A percentile compares a stretch with the other conserved stretches of the same genome.
Conservation (phyloP, 2,113 vertebrate species). For the Pseudopodoces humilis region DNA sequence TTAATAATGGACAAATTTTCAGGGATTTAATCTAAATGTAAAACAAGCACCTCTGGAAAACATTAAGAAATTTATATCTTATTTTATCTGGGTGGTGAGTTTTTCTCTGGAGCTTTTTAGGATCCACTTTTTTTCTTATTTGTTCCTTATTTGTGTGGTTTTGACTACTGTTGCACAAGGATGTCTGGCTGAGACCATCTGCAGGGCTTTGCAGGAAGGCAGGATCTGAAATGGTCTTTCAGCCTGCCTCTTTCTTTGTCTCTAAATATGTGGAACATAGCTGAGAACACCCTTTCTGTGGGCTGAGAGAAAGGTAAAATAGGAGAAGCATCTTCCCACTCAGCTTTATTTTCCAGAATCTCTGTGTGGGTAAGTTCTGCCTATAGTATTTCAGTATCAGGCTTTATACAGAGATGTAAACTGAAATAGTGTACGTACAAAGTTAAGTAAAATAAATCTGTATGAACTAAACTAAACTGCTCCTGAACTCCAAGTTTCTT, state of each 20-base stretch:
- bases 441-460: neutral
- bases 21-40: neutral
- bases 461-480: neutral
- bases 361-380: neutral
- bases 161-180: neutral
- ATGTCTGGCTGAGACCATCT: neutral
- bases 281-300: neutral
- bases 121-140: neutral
- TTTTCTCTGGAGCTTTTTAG: neutral
- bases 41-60: neutral
- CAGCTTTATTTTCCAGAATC: neutral
- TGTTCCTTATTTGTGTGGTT: neutral
- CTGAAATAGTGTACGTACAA: neutral
- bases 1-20: neutral
- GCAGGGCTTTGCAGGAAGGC: neutral
- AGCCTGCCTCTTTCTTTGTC: neutral
- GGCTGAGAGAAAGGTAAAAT: neutral
- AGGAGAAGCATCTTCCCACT: neutral
- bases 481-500: neutral
- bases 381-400: neutral
- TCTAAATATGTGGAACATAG: neutral
- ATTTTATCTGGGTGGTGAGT: neutral
- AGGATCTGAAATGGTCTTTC: neutral
- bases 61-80: neutral
- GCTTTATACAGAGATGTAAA: neutral